A percentile compares a stretch with the other conserved stretches of the same genome.
Evolutionary conservation across 2,113 vertebrate species (phyloP).

Genomic region (Trematocara stigmaticum): DNA sequence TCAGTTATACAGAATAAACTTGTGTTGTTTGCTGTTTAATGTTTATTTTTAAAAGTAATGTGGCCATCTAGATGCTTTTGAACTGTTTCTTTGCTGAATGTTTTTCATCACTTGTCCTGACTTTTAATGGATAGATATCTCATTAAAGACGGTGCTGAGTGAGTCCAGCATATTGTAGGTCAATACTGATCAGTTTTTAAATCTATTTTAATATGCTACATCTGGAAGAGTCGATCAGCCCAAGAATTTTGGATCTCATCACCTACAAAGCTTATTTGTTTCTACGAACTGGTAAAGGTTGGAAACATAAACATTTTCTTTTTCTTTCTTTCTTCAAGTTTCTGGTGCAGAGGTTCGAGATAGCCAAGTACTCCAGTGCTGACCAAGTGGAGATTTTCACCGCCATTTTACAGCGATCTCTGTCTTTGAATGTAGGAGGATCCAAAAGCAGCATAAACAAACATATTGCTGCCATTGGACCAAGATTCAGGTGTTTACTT

Average conservation of each 20-base stretch:
- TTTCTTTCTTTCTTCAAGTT: slow-evolving; percentile 71
- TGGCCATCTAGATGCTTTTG: background rate
- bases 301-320: background rate
- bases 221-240: background rate
- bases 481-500: slow-evolving; percentile 83
- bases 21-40: background rate
- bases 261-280: background rate
- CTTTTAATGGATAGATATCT: background rate
- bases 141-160: background rate
- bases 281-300: background rate
- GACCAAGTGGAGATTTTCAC: slow-evolving; percentile 98
- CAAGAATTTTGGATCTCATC: background rate
- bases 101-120: background rate
- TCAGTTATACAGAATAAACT: slow-evolving; percentile 28
- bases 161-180: background rate
- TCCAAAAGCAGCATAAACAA: slow-evolving; percentile 85
- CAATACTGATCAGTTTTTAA: background rate
- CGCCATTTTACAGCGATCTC: slow-evolving; percentile 85
- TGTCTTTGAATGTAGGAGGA: slow-evolving; percentile 87
- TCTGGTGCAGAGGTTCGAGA: slow-evolving; percentile 93
- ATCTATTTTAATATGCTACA: background rate
- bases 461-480: slow-evolving; percentile 90
- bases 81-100: background rate
- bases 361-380: slow-evolving; percentile 95
- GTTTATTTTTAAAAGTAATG: background rate